Evolutionary conservation across 2,888 invertebrate species (phyloP).

Genomic region (Zhuqinia jingwanae): DNA sequence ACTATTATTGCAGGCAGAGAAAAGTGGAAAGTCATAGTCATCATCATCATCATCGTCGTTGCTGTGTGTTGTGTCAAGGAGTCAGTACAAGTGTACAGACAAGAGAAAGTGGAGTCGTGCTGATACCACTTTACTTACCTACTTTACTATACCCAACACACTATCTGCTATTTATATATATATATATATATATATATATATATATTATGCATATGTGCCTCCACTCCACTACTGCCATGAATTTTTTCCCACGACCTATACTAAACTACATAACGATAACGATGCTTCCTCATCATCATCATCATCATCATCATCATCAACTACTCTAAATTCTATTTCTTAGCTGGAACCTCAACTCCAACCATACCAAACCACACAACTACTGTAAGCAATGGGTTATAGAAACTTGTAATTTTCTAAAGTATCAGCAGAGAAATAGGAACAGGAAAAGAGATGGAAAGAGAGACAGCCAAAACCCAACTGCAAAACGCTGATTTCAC

Average conservation of each 20-base stretch:
- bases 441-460: neutral
- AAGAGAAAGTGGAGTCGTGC: slow-evolving; percentile 21
- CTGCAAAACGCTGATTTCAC: slow-evolving; percentile 66
- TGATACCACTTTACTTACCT: slow-evolving; percentile 51
- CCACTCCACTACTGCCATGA: slow-evolving; percentile 19
- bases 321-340: neutral
- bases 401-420: slow-evolving; percentile 33
- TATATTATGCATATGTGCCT: neutral
- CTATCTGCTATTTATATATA: neutral
- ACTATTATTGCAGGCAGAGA: too few species aligned
- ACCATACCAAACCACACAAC: neutral
- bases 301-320: neutral
- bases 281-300: neutral
- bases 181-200: too few species aligned
- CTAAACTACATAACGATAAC: neutral
- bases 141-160: neutral
- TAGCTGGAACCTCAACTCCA: neutral
- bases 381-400: neutral
- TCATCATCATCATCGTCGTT: neutral
- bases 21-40: slow-evolving; percentile 14
- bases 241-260: slow-evolving; percentile 61
- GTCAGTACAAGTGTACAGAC: neutral
- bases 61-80: neutral
- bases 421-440: neutral
- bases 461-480: slow-evolving; percentile 10